These are phyloP conservation scores for Lasioglossum albipes DNA, from an alignment of 1,140 invertebrate species.

Conservation along the genomic window DNA sequence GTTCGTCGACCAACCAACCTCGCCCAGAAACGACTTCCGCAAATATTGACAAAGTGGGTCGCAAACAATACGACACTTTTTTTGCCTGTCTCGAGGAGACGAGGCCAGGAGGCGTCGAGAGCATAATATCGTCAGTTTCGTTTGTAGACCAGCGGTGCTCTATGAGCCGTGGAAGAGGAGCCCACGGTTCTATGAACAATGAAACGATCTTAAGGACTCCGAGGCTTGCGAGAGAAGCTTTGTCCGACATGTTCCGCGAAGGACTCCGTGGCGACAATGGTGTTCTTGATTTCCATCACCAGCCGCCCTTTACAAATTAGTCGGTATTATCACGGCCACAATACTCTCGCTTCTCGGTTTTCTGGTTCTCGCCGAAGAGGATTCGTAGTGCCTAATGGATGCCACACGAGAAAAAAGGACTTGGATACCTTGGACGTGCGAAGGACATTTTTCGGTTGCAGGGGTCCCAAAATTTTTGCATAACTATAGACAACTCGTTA, in stretches of 20 bases:
- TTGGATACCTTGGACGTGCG: no score
- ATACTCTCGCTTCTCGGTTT: conserved; percentile 4
- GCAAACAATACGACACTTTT: conserved; percentile 21
- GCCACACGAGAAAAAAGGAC: neutral
- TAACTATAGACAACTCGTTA: no score
- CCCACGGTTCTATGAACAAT: conserved; percentile 38
- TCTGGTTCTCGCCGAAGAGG: neutral
- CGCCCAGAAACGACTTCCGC: neutral
- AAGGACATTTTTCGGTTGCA: no score
- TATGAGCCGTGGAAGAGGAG: conserved; percentile 29
- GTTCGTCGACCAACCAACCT: neutral
- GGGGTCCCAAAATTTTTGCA: no score
- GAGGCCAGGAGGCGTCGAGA: conserved; percentile 7
- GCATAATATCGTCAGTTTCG: conserved; percentile 45
- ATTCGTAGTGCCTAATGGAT: neutral
- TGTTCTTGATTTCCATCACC: conserved; percentile 34
- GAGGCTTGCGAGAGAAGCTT: conserved; percentile 1
- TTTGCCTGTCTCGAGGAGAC: neutral
- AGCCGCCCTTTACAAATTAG: conserved; percentile 36
- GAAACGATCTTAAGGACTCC: conserved; percentile 43
- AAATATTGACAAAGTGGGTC: conserved; percentile 29
- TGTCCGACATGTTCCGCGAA: conserved; percentile 39
- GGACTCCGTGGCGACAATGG: conserved; percentile 1
- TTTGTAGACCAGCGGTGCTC: conserved; percentile 24
- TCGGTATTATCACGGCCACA: conserved; percentile 29